Base-by-base conservation (phyloP, 2,888 invertebrate species). In the Junonia oenone region DNA sequence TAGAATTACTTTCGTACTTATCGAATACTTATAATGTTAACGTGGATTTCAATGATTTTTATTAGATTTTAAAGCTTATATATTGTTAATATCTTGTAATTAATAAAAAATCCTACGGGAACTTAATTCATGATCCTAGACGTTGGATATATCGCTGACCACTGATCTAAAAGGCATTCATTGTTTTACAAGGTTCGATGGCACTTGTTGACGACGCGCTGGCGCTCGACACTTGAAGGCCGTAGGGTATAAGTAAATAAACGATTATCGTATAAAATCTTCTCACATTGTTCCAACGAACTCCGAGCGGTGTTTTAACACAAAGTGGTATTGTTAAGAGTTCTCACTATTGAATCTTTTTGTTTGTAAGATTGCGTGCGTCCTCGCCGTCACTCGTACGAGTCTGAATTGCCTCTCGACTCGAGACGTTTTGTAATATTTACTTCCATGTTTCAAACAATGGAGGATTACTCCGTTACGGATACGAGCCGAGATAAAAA, bases 261-360 rank as follows among this genome's bases (percentile, higher is more conserved):
- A 11, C 2, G 1, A 26, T 17, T 8, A 26, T 43, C 43, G 26
- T 45, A 13, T 15, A 31, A 15, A 26, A 47, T 47, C 22, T 38
- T 54, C 51, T 51, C 54, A 47, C 51, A 29, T 29, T 26, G 27
- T 35, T 37, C 43, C 55, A 37, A 31, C 35, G 38, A 45, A 48
- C 43, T 17, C 22, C 45, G 46, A 47, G 11, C 29, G 47, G 11
- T 29, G 40, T 35, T 49, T 13, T 35, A 40, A 19, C 15, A 27
- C 22, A 38, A 27, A 17, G 17, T 40, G 38, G 33, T 43, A 50
- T 51, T 51, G 51, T 55, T 45, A 14, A 9, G 22, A 9, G 35
- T 58, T 58, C 58, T 40, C 58, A 58, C 58, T 14, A 43, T 51
- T 53, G 46, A 15, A 35, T 47, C 35, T 31, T 48, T 40, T 49